These are phyloP conservation scores for Gibbula magus DNA, from an alignment of 2,888 invertebrate genomes.

Conservation along the genomic window DNA sequence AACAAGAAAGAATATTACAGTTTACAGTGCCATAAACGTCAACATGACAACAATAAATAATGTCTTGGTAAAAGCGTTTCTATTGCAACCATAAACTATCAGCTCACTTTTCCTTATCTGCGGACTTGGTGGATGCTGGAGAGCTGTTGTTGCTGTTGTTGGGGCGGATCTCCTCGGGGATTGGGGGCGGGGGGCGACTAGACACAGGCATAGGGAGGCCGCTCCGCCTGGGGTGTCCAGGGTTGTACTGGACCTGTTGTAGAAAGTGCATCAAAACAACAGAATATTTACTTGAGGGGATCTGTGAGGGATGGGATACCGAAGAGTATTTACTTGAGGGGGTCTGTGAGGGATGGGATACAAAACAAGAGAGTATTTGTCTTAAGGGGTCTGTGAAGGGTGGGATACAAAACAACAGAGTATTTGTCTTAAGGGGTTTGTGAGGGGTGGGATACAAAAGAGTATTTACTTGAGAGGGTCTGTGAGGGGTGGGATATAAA, in stretches of 20 bases:
- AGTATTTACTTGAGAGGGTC: conserved; percentile 58
- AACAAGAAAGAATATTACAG: no score
- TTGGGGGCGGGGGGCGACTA: conserved; percentile 48
- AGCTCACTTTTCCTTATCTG: conserved; percentile 67
- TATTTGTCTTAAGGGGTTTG: conserved; percentile 59
- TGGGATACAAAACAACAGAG: no score
- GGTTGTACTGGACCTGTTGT: conserved; percentile 63
- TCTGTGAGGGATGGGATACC: no score
- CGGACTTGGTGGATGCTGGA: conserved; percentile 53
- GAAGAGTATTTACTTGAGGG: conserved; percentile 56
- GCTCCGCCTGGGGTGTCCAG: conserved; percentile 56
- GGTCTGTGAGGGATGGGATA: conserved; percentile 54
- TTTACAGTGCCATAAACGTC: no score
- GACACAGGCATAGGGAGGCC: conserved; percentile 61
- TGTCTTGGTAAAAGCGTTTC: no score
- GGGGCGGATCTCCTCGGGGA: conserved; percentile 64
- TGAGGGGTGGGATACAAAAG: no score
- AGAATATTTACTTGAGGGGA: conserved; percentile 58
- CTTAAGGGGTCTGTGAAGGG: no score
- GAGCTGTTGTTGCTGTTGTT: conserved; percentile 42
- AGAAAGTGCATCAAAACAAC: background rate
- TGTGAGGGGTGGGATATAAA: no score
- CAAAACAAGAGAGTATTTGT: no score
- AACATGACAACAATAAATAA: no score
- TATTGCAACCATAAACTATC: no score